phyloP scores from a whole-genome alignment of 1,140 invertebrate genomes.

The Arion vulgaris region DNA sequence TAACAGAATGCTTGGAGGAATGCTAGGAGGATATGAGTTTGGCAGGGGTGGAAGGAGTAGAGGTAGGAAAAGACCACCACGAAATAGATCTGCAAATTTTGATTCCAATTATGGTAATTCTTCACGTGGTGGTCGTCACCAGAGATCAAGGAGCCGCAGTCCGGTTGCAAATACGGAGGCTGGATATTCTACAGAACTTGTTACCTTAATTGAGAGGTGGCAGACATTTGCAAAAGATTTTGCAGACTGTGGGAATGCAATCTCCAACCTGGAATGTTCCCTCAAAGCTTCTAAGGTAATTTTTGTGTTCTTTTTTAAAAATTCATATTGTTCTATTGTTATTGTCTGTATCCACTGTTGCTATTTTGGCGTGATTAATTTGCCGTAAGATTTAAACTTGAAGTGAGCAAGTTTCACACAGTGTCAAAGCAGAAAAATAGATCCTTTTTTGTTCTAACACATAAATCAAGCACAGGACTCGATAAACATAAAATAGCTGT shows the following conservation, averaged over 20 bases:
- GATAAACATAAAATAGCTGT: no score
- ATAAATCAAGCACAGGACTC: no score
- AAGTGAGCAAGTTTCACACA: no score
- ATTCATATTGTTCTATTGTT: no score
- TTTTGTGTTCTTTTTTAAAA: no score
- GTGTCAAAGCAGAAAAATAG: no score
- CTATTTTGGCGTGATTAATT: no score
- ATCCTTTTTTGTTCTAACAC: no score
- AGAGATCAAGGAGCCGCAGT: neutral
- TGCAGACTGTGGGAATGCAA: conserved; percentile 17
- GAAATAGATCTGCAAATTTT: neutral
- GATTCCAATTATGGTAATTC: no score
- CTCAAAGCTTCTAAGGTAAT: conserved; percentile 23
- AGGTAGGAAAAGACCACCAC: neutral
- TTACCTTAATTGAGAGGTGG: neutral
- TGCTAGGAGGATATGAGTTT: neutral
- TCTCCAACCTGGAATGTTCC: conserved; percentile 11
- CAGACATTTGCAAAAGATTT: neutral
- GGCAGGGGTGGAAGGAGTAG: neutral
- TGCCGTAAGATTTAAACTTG: no score
- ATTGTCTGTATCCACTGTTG: no score
- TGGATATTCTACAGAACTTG: neutral
- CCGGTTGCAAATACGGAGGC: neutral
- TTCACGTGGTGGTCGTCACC: neutral
- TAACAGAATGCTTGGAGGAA: neutral